These are phyloP conservation scores for Phyllotreta striolata DNA, from an alignment of 2,888 invertebrate genomes.

Conservation along the genomic window DNA sequence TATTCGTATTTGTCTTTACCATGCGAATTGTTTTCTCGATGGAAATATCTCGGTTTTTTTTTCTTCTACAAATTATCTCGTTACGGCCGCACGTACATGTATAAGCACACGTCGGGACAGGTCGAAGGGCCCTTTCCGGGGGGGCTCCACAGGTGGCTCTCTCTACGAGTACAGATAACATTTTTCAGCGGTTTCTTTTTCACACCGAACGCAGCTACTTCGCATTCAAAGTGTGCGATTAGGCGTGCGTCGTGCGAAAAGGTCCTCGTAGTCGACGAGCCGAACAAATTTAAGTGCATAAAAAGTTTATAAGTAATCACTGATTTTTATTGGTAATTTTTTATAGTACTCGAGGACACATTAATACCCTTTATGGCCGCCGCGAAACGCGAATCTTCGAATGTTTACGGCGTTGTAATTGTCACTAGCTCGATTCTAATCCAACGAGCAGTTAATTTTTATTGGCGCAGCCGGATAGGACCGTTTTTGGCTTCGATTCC, in stretches of 20 bases:
- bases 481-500: slow-evolving; percentile 41
- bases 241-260: slow-evolving; percentile 29
- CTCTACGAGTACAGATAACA: slow-evolving; percentile 53
- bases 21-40: too few relatives aligned
- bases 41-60: too few relatives aligned
- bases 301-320: background rate
- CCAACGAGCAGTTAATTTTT: slow-evolving; percentile 57
- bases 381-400: slow-evolving; percentile 44
- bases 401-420: slow-evolving; percentile 55
- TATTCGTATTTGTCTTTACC: too few relatives aligned
- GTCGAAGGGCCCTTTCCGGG: slow-evolving; percentile 24
- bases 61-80: slow-evolving; percentile 59
- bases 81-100: slow-evolving; percentile 47
- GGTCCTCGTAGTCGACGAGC: slow-evolving; percentile 25
- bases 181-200: slow-evolving; percentile 58
- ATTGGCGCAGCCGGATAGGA: slow-evolving; percentile 46
- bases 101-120: slow-evolving; percentile 42
- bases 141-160: slow-evolving; percentile 56
- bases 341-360: slow-evolving; percentile 43
- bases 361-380: slow-evolving; percentile 34
- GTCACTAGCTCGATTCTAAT: slow-evolving; percentile 54
- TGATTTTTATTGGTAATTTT: slow-evolving; percentile 1
- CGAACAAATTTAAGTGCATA: background rate
- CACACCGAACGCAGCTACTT: slow-evolving; percentile 44
- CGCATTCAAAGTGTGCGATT: slow-evolving; percentile 48